These are phyloP conservation scores for Melolontha melolontha DNA, from an alignment of 2,888 invertebrate species.

Conservation along the genomic window DNA sequence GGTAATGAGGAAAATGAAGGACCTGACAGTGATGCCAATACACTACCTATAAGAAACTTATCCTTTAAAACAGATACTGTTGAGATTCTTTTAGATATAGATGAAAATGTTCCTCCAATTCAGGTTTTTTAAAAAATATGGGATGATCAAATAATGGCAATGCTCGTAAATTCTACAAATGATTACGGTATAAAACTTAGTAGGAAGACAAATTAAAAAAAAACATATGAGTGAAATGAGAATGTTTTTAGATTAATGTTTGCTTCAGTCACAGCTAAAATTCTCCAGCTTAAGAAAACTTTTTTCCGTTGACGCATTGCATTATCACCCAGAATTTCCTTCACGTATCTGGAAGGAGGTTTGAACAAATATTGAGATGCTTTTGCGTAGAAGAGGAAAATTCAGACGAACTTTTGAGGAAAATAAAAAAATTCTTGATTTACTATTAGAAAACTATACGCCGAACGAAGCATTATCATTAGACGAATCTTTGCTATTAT, in stretches of 20 bases:
- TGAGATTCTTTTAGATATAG: constrained; percentile 55
- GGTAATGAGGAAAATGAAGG: too few relatives aligned
- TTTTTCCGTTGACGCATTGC: constrained; percentile 41
- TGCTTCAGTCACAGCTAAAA: too few relatives aligned
- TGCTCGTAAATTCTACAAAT: constrained; percentile 32
- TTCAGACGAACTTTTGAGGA: constrained; percentile 45
- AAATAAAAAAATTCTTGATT: constrained; percentile 46
- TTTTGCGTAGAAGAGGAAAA: constrained; percentile 43
- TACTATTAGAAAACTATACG: constrained; percentile 45
- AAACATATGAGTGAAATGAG: constrained; percentile 43
- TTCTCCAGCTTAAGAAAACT: too few relatives aligned
- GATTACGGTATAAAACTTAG: constrained; percentile 45
- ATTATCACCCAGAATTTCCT: constrained; percentile 45
- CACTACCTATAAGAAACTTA: too few relatives aligned
- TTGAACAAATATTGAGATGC: constrained; percentile 40
- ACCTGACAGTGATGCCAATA: too few relatives aligned
- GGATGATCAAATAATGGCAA: constrained; percentile 43
- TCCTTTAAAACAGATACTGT: constrained; percentile 43
- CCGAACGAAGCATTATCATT: constrained; percentile 46
- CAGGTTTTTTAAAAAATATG: constrained; percentile 42
- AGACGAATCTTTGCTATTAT: constrained; percentile 47
- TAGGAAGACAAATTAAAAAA: constrained; percentile 43
- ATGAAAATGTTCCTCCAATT: constrained; percentile 40
- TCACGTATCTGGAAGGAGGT: constrained; percentile 9
- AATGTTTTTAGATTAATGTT: constrained; percentile 38